Base-by-base conservation (phyloP, 2,888 invertebrate genomes). In the Pasiphila rectangulata region DNA sequence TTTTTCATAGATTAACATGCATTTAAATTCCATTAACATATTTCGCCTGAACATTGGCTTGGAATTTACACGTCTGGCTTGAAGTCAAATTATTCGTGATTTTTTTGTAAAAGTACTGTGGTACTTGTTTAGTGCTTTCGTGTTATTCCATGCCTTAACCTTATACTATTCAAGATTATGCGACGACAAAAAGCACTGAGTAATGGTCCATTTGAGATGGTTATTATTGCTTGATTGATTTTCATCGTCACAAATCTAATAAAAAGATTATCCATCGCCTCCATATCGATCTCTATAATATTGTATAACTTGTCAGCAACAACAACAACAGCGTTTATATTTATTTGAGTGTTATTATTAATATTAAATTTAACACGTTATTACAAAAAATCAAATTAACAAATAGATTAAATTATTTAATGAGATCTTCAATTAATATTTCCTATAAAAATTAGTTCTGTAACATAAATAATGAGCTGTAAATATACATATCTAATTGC, bases 271-370 rank as follows among this genome's bases (percentile, higher is more conserved):
- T 68, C 68, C 68, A 65, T 71, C 72, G 62, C 63, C 73, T 75
- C 65, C 72, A 67, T 75, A 72, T 61, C 65, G 79, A 77, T 67
- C 83, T 83, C 40, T 53, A 54, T 53, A 72, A 83, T 74, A 80
- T 76, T 81, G 76, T 83, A 83, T 83, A 87, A 85, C 79, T 85
- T 72, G 80, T 71, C 79, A 87, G 87, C 85, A 88, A 85, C 86
- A 88, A 87, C 87, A 87, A 86, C 86, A 88, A 88, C 87, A 86
- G 87, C 87, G 55, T 83, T 85, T 80, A 81, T 83, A 78, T 80
- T 78, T 78, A 74, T 77, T 75, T 75, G 70, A 73, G 68, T 72
- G 70, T 79, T 76, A 72, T 80, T 76, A 75, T 72, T 65, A 71
- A 71, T 47, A 20, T 42, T 49, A 47, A 69, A 59, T 66, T 75